phyloP scores from a whole-genome alignment of 2,797 vertebrate species.

The Sebastes umbrosus region DNA sequence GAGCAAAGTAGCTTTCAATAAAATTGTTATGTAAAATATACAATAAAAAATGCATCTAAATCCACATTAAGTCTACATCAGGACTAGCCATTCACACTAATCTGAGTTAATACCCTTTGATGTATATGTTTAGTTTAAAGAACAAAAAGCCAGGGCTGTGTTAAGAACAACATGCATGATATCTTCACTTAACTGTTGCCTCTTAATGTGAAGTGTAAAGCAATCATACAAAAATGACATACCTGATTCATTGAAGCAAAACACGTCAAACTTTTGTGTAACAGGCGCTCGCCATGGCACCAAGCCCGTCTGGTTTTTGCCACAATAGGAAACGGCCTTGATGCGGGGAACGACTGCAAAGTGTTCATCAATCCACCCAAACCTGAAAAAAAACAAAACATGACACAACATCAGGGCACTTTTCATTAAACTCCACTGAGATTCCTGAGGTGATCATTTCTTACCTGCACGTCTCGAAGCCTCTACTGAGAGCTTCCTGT shows the following conservation, averaged over 20 bases:
- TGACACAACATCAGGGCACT: neutral
- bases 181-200: neutral
- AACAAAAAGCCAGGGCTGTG: neutral
- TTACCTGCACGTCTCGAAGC: constrained; percentile 84
- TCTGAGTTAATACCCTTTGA: neutral
- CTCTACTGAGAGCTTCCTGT: constrained; percentile 54
- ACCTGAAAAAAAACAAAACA: constrained; percentile 59
- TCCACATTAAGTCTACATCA: neutral
- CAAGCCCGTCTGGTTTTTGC: constrained; percentile 67
- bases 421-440: neutral
- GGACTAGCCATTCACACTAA: neutral
- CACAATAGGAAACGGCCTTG: constrained; percentile 60
- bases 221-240: neutral
- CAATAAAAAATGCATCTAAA: neutral
- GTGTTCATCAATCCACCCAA: constrained; percentile 83
- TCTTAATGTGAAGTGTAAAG: neutral
- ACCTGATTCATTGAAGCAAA: constrained; percentile 84
- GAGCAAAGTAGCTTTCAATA: neutral
- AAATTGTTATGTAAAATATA: neutral
- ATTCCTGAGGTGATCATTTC: neutral
- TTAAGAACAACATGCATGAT: neutral
- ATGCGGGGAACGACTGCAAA: constrained; percentile 79
- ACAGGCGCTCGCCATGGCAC: constrained; percentile 69
- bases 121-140: neutral
- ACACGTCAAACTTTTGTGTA: constrained; percentile 74